Evolutionary conservation across 2,888 invertebrate species (phyloP), one percentile per base, ranked within the genome.

Genomic region (Tholera decimalis): DNA sequence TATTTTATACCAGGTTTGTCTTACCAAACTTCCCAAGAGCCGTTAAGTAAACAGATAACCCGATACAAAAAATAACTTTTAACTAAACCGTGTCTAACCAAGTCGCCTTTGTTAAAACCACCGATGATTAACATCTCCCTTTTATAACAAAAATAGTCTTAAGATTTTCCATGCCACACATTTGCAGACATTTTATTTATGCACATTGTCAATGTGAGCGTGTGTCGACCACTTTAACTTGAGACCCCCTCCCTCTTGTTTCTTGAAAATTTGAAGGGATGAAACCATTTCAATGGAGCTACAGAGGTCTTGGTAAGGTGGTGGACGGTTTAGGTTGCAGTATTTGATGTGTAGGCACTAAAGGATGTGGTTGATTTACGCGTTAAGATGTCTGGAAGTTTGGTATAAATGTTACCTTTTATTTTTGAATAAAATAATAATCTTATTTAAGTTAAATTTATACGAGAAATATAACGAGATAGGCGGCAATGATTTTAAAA

Each of bases 111-210:
- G 79, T 79, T 75, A 54, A 41, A 63, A 26, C 44, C 8, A 35
- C 53, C 30, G 44, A 65, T 70, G 67, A 73, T 68, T 57, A 73
- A 67, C 65, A 69, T 76, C 78, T 74, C 59, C 37, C 55, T 76
- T 76, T 72, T 64, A 77, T 71, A 65, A 79, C 70, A 79, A 81
- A 83, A 86, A 83, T 83, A 85, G 83, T 77, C 56, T 51, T 55
- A 64, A 68, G 79, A 81, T 86, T 83, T 82, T 83, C 81, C 80
- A 76, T 80, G 71, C 66, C 58, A 79, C 77, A 79, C 75, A 60
- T 73, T 63, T 68, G 54, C 70, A 72, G 55, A 62, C 51, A 63
- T 49, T 28, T 47, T 28, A 28, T 28, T 61, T 33, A 28, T 59
- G 44, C 57, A 46, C 5, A 15, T 15, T 53, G 9, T 39, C 20